A percentile compares a stretch with the other conserved stretches of the same genome.
phyloP scores from a whole-genome alignment of 2,888 invertebrate species.

The Opisthograptis luteolata region DNA sequence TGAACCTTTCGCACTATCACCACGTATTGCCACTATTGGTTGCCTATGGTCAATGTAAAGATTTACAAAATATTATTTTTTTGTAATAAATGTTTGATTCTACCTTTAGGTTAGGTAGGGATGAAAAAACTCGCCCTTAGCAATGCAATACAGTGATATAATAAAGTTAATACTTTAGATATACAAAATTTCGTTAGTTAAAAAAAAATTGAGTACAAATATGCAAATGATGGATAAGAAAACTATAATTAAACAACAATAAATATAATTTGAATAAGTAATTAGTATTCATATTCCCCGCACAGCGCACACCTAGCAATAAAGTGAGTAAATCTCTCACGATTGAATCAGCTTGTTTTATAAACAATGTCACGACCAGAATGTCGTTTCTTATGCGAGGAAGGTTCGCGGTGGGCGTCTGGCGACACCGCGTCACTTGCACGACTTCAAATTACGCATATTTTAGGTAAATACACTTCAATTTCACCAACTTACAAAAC shows the following conservation, averaged over 20 bases:
- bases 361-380: slow-evolving; percentile 48
- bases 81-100: no score
- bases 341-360: slow-evolving; percentile 46
- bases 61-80: no score
- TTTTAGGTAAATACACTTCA: slow-evolving; percentile 27
- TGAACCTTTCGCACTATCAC: no score
- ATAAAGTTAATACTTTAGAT: no score
- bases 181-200: no score
- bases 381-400: slow-evolving; percentile 21
- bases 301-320: slow-evolving; percentile 23
- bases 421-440: slow-evolving; percentile 27
- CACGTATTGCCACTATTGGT: no score
- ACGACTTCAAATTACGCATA: slow-evolving; percentile 34
- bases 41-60: no score
- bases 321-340: slow-evolving; percentile 41
- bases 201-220: no score
- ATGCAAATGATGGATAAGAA: no score
- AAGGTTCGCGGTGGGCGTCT: slow-evolving; percentile 6
- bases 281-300: slow-evolving; percentile 24
- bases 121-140: no score
- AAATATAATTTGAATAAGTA: slow-evolving; percentile 23
- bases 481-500: slow-evolving; percentile 30
- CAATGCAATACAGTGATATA: no score
- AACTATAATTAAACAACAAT: background rate
- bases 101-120: no score